A percentile compares a stretch with the other conserved stretches of the same genome.
Conservation (phyloP, 2,113 vertebrate genomes). For the Tragelaphus buxtoni region DNA sequence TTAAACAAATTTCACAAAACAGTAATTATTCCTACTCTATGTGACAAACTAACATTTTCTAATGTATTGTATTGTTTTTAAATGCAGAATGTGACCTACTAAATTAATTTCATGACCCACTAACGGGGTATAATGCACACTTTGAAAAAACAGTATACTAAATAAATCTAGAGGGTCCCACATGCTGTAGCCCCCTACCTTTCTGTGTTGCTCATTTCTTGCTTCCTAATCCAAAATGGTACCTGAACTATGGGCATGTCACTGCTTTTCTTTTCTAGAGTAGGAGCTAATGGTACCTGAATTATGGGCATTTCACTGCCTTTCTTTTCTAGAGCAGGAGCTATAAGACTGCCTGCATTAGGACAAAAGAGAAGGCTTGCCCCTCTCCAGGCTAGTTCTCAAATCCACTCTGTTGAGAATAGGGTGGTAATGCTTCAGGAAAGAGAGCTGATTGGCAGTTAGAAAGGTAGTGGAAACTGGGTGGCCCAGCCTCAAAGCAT, state of each 20-base stretch:
- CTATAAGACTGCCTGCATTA: neutral
- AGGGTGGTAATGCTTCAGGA: neutral
- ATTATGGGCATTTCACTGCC: neutral
- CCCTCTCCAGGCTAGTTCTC: neutral
- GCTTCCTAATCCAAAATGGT: neutral
- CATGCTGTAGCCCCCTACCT: neutral
- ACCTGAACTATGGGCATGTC: neutral
- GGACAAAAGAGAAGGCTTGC: neutral
- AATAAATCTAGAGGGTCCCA: neutral
- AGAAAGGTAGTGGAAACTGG: neutral
- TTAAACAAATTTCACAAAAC: constrained; percentile 1
- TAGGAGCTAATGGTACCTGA: neutral
- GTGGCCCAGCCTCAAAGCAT: neutral
- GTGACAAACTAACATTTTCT: neutral
- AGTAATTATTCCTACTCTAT: neutral
- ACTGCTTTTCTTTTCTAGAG: constrained; percentile 6
- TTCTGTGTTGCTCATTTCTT: neutral
- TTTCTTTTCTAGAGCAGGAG: neutral
- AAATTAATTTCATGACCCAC: neutral
- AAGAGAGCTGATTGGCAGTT: neutral
- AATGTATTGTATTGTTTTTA: neutral
- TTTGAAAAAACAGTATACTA: constrained; percentile 12
- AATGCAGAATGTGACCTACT: neutral
- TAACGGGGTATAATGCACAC: neutral
- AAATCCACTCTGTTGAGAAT: neutral